Percentiles rank a stretch among this genome's conserved stretches.
These are phyloP conservation scores for Lasius fuliginosus DNA, from an alignment of 2,888 invertebrate species.

Conservation along the genomic window DNA sequence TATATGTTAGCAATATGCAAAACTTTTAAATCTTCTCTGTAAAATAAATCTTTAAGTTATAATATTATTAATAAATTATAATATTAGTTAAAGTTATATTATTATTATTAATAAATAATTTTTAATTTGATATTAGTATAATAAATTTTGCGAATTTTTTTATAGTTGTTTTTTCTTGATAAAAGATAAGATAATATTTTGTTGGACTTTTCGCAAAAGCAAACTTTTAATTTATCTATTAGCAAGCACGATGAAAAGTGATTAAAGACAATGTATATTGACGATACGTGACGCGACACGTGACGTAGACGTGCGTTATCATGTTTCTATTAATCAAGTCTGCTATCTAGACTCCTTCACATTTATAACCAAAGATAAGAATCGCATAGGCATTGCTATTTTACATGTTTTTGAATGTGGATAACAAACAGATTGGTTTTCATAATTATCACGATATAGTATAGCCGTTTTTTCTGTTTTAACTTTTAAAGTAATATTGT, in stretches of 20 bases:
- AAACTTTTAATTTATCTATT: slow-evolving; percentile 8
- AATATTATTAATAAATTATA: not conserved
- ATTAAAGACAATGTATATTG: slow-evolving; percentile 38
- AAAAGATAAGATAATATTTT: slow-evolving; percentile 4
- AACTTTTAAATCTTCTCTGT: not conserved
- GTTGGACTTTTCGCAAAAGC: not conserved
- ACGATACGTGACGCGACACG: slow-evolving; percentile 52
- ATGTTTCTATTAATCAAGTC: slow-evolving; percentile 46
- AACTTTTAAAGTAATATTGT: slow-evolving; percentile 2
- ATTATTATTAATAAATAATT: not conserved
- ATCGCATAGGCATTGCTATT: slow-evolving; percentile 57
- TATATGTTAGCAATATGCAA: slow-evolving; percentile 2
- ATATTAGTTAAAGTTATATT: not conserved
- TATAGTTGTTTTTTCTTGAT: not conserved
- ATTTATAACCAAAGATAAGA: slow-evolving; percentile 62
- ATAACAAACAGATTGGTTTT: slow-evolving; percentile 23
- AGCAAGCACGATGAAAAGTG: slow-evolving; percentile 3
- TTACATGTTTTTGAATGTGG: slow-evolving; percentile 56
- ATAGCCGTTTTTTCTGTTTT: not conserved
- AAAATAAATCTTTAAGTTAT: not conserved
- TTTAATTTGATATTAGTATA: not conserved
- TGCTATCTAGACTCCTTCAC: slow-evolving; percentile 58
- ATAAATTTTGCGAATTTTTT: not conserved
- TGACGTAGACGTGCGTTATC: slow-evolving; percentile 53
- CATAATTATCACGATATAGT: not conserved